Base-by-base conservation (phyloP, 2,888 invertebrate genomes). In the Sycophila texana region DNA sequence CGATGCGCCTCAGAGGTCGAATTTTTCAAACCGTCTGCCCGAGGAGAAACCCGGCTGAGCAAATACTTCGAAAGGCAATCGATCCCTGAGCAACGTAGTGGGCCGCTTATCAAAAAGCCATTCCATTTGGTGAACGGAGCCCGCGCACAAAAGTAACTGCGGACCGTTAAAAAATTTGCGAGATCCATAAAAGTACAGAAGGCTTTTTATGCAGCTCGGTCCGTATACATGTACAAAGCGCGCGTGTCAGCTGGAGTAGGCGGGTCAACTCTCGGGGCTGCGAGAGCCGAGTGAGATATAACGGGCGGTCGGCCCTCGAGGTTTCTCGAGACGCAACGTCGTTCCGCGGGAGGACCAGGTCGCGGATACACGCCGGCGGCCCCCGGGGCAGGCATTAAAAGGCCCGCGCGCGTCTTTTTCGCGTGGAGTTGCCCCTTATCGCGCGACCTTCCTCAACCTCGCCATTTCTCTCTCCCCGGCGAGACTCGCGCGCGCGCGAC, bases 351-450 rank as follows among this genome's bases (percentile, higher is more conserved):
- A 70, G 68, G 30, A 55, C 55, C 20, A 13, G 49, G n/a, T 55
- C 20, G 22, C 20, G 20, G 7, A 39, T 39, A 18, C 26, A 51
- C 53, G 13, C 2, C 13, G 39, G 55, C 20, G 30, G 26, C 14
- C 73, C 53, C 81, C 66, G 75, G 75, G 82, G 82, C 80, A 77
- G 82, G 82, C 82, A 83, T 80, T 83, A 81, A 82, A 83, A 82
- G 80, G 68, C 81, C 53, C 26, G 72, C n/a, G 70, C 65, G 2
- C 16, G n/a, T n/a, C 51, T 67, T 70, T 68, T 82, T 82, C 77
- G 76, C 81, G 77, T 83, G 83, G 81, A 67, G 39, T 0, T 60
- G 75, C 74, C 72, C 74, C 82, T 84, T 83, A 84, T 83, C 84
- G 82, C 47, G 58, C 30, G 53, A 39, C 14, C 61, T 61, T 26